Evolutionary conservation across 1,140 invertebrate genomes (phyloP).

Genomic region (Xylocopa sonorina): DNA sequence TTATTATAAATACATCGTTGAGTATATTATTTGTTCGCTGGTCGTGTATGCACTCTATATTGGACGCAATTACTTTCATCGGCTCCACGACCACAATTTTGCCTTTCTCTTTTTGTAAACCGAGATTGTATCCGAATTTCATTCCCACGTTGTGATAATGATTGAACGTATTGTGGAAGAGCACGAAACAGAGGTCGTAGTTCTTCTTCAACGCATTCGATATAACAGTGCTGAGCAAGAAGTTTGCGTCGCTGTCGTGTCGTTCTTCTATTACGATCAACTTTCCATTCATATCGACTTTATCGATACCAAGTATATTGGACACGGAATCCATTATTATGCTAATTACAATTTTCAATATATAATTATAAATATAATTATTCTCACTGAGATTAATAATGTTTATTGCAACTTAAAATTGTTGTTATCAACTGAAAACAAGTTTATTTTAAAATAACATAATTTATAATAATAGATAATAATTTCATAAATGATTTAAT

Average conservation of each 20-base stretch:
- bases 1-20: constrained; percentile 64
- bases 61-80: constrained; percentile 81
- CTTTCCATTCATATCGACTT: constrained; percentile 81
- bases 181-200: constrained; percentile 84
- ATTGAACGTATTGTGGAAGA: constrained; percentile 86
- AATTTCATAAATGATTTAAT: too few relatives aligned
- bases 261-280: constrained; percentile 86
- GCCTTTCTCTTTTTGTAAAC: constrained; percentile 82
- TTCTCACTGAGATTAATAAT: too few relatives aligned
- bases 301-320: constrained; percentile 84
- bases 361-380: constrained; percentile 18
- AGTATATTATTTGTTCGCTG: constrained; percentile 76
- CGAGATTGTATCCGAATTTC: constrained; percentile 87
- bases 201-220: constrained; percentile 83
- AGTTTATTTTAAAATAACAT: too few relatives aligned
- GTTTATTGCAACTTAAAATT: too few relatives aligned
- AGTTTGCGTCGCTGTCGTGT: constrained; percentile 86
- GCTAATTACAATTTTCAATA: constrained; percentile 27
- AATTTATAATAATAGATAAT: too few relatives aligned
- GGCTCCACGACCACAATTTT: constrained; percentile 83
- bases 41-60: constrained; percentile 73
- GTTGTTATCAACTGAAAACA: too few relatives aligned
- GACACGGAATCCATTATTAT: constrained; percentile 42
- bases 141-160: constrained; percentile 89
- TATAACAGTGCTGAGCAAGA: constrained; percentile 85